Percentiles rank a stretch among this genome's conserved stretches.
These are phyloP conservation scores for Gallinago media DNA, from an alignment of 2,113 vertebrate species.

Conservation along the genomic window DNA sequence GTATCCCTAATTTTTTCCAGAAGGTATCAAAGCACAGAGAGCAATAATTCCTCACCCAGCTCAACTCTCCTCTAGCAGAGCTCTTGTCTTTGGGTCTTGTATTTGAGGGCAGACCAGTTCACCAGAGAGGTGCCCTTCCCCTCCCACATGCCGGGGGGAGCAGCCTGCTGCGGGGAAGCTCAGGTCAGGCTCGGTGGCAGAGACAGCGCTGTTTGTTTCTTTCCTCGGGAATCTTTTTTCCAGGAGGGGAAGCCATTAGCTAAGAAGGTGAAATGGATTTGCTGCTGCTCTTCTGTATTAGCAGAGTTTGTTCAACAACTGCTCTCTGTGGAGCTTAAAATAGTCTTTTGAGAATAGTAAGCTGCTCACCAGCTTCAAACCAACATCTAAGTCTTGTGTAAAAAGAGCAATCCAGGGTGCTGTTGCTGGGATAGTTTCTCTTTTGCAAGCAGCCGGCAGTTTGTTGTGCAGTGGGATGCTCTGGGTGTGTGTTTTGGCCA, in stretches of 20 bases:
- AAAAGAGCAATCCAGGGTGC: neutral
- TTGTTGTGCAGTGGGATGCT: neutral
- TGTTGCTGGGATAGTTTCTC: neutral
- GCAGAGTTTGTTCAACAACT: neutral
- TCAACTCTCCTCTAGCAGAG: neutral
- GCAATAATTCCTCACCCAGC: neutral
- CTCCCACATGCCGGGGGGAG: neutral
- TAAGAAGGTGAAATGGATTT: slow-evolving; percentile 1
- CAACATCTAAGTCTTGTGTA: neutral
- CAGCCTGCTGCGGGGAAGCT: neutral
- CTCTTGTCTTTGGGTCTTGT: neutral
- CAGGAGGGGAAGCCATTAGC: neutral
- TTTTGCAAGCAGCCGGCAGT: neutral
- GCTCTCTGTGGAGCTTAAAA: slow-evolving; percentile 27
- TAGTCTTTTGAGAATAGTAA: neutral
- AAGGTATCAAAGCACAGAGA: neutral
- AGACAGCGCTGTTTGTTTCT: neutral
- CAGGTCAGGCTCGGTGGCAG: neutral
- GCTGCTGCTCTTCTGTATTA: neutral
- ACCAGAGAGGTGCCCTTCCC: neutral
- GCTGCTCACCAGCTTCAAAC: slow-evolving; percentile 3
- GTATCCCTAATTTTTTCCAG: slow-evolving; percentile 1
- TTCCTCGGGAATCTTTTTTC: neutral
- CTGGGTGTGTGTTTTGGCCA: neutral
- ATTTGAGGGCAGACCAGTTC: neutral